Evolutionary conservation across 2,797 vertebrate species (phyloP).

Genomic region (Prionace glauca): DNA sequence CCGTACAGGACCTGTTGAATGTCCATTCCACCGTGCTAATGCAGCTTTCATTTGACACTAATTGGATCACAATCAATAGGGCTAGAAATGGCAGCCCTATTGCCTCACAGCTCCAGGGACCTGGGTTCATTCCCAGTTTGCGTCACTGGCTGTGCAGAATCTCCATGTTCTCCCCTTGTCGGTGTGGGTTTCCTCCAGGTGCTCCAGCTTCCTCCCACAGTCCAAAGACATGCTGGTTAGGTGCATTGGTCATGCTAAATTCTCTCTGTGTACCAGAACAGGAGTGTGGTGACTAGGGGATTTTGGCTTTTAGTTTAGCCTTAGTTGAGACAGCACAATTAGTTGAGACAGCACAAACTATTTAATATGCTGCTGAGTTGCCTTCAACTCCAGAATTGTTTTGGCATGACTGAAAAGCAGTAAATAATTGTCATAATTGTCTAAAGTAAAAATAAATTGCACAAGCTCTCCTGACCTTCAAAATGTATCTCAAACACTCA

Average conservation of each 20-base stretch:
- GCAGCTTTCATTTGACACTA: background rate
- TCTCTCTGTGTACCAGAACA: no score
- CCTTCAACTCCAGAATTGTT: background rate
- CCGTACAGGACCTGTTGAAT: background rate
- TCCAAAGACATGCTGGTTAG: no score
- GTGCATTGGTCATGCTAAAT: no score
- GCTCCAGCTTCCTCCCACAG: no score
- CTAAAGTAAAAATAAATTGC: background rate
- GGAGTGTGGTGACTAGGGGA: no score
- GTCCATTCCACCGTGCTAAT: background rate
- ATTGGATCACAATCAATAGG: background rate
- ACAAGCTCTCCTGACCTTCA: background rate
- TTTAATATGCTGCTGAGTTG: background rate
- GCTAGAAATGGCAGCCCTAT: background rate
- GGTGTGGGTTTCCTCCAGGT: no score
- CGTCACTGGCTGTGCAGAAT: no score
- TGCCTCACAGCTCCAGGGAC: no score
- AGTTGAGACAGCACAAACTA: background rate
- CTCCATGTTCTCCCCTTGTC: no score
- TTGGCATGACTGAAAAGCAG: background rate
- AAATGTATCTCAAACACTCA: background rate
- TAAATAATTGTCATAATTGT: background rate
- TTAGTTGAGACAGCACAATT: background rate
- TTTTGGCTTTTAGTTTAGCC: background rate
- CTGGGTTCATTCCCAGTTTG: no score